Evolutionary conservation across 2,888 invertebrate species (phyloP).

Genomic region (Xanthia icteritia): DNA sequence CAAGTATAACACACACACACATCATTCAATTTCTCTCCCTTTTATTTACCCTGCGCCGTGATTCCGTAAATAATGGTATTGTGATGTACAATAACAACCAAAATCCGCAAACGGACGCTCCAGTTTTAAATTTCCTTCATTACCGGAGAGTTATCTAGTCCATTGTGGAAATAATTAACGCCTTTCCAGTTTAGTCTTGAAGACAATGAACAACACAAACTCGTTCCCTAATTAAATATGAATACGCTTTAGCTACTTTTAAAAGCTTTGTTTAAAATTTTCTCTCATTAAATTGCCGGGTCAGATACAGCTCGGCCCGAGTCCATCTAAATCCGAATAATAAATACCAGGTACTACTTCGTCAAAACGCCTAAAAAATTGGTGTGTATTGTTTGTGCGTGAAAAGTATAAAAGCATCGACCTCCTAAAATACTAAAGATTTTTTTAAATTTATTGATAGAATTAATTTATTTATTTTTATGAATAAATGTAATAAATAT

Average conservation of each 20-base stretch:
- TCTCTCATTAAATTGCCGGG: conserved; percentile 60
- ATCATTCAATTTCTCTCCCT: background rate
- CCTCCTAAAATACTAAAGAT: too few relatives aligned
- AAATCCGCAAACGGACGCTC: conserved; percentile 34
- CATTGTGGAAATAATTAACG: conserved; percentile 68
- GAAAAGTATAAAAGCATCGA: too few relatives aligned
- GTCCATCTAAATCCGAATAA: too few relatives aligned
- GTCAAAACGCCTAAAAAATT: too few relatives aligned
- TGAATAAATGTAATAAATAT: too few relatives aligned
- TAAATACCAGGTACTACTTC: too few relatives aligned
- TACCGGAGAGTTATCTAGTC: conserved; percentile 58
- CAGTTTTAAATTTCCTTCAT: conserved; percentile 60
- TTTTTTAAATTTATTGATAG: too few relatives aligned
- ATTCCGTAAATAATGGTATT: background rate
- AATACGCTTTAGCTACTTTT: conserved; percentile 67
- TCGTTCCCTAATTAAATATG: conserved; percentile 68
- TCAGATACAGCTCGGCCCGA: too few relatives aligned
- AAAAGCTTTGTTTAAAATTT: conserved; percentile 58
- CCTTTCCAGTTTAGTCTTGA: conserved; percentile 60
- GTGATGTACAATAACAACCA: conserved; percentile 12
- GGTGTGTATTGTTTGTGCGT: too few relatives aligned
- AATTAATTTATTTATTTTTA: too few relatives aligned
- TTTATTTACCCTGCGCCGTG: background rate
- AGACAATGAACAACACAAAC: conserved; percentile 68
- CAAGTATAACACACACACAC: background rate